Evolutionary conservation across 2,888 invertebrate species (phyloP), one percentile per base, ranked within the genome.

Genomic region (Calliopum simillimum): DNA sequence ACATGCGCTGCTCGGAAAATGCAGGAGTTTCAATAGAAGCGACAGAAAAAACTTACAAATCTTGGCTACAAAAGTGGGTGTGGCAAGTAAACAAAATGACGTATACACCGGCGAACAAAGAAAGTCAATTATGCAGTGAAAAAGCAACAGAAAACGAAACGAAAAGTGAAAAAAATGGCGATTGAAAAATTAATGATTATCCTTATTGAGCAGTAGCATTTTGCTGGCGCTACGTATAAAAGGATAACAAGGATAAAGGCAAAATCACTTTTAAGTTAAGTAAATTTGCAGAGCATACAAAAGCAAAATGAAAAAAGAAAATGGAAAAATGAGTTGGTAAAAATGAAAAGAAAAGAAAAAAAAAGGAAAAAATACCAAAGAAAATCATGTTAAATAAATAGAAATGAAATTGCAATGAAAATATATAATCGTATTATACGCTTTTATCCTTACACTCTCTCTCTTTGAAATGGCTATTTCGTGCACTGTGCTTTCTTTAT

Each of bases 351-450:
- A 3, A 25, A 23, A 16, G 11, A 53, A 53, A 53, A 21, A 21
- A 19, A 19, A 51, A 19, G 53, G 16, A 53, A 21, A 14, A 12
- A 12, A 16, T 19, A 16, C 58, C 4, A 43, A 33, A 51, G 41
- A 16, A 33, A 33, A 19, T 14, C 53, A 51, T n/a, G 61, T 46
- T 19, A n/a, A 46, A 65, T 63, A 68, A 68, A 71, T 49, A 67
- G 49, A 56, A 66, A 64, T 65, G 59, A 64, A 68, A 68, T 64
- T 68, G 68, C 65, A 51, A 68, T 68, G 59, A 71, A 69, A 71
- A 66, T 56, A 66, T 56, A 55, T 69, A 62, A 71, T 62, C 66
- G 66, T 53, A 56, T 69, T 69, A 62, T 55, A 21, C 13, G 43
- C 44, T 55, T 33, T 53, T 56, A 21, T 12, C 41, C 53, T 19